These are phyloP conservation scores for Holacanthus passer DNA, from an alignment of 2,113 vertebrate genomes.

Conservation along the genomic window DNA sequence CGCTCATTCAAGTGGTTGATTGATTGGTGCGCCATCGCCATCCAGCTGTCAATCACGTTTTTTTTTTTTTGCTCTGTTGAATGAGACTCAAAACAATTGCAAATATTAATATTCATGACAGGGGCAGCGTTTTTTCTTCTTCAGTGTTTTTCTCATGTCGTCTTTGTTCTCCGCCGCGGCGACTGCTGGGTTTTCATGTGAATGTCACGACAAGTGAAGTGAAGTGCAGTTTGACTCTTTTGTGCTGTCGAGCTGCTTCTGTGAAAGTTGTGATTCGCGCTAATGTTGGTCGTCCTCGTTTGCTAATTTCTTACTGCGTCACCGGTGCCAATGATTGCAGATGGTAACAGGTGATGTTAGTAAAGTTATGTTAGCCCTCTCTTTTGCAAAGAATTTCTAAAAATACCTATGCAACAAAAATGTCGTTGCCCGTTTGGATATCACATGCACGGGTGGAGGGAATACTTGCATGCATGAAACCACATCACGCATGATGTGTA, in stretches of 20 bases:
- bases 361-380: not conserved
- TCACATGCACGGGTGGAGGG: not conserved
- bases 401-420: slow-evolving; percentile 7
- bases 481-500: not conserved
- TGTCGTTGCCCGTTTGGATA: not conserved
- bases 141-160: slow-evolving; percentile 23
- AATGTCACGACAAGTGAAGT: slow-evolving; percentile 51
- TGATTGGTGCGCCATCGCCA: slow-evolving; percentile 61
- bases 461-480: slow-evolving; percentile 1
- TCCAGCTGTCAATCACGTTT: slow-evolving; percentile 71
- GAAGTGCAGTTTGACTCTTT: slow-evolving; percentile 24
- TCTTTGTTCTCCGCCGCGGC: slow-evolving; percentile 31
- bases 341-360: not conserved
- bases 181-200: slow-evolving; percentile 36
- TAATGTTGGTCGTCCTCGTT: not conserved
- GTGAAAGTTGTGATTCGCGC: slow-evolving; percentile 18
- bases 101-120: slow-evolving; percentile 71
- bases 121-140: slow-evolving; percentile 29
- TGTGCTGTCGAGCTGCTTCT: not conserved
- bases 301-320: slow-evolving; percentile 1
- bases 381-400: not conserved
- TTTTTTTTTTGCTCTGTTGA: slow-evolving; percentile 18
- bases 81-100: slow-evolving; percentile 49
- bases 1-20: slow-evolving; percentile 62
- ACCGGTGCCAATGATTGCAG: not conserved